phyloP scores from a whole-genome alignment of 2,888 invertebrate genomes.

The Exephanes ischioxanthus region DNA sequence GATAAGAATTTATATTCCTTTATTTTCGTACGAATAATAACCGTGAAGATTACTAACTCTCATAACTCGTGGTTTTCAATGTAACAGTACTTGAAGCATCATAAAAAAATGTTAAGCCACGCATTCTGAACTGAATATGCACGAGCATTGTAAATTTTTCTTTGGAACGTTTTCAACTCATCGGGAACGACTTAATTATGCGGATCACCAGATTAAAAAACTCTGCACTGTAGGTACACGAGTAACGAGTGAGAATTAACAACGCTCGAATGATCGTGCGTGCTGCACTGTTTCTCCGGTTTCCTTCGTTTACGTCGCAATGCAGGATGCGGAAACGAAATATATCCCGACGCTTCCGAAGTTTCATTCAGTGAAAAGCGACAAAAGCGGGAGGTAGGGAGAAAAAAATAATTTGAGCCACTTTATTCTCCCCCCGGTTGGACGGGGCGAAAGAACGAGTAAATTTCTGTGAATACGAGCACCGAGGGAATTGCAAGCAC shows the following conservation, averaged over 20 bases:
- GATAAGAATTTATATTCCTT: no score
- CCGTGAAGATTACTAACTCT: neutral
- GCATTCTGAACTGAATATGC: neutral
- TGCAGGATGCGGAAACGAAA: constrained; percentile 62
- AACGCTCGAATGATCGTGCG: constrained; percentile 11
- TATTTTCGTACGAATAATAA: no score
- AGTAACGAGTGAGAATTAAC: neutral
- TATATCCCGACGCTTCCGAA: constrained; percentile 30
- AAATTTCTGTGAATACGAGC: constrained; percentile 65
- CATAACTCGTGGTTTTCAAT: neutral
- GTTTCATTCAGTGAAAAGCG: constrained; percentile 47
- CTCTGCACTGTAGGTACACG: neutral
- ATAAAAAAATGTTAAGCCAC: neutral
- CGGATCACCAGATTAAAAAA: neutral
- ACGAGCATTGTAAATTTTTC: neutral
- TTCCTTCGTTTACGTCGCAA: constrained; percentile 63
- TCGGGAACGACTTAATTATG: neutral
- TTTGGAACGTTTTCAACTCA: neutral
- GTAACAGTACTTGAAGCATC: neutral
- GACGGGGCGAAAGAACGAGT: constrained; percentile 58
- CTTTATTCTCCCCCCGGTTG: constrained; percentile 44
- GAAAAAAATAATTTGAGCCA: constrained; percentile 58
- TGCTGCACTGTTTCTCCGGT: constrained; percentile 23
- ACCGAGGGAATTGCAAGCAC: constrained; percentile 65
- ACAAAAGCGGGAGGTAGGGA: constrained; percentile 34